These are phyloP conservation scores for Antheraea yamamai DNA, from an alignment of 2,888 invertebrate genomes.

Conservation along the genomic window DNA sequence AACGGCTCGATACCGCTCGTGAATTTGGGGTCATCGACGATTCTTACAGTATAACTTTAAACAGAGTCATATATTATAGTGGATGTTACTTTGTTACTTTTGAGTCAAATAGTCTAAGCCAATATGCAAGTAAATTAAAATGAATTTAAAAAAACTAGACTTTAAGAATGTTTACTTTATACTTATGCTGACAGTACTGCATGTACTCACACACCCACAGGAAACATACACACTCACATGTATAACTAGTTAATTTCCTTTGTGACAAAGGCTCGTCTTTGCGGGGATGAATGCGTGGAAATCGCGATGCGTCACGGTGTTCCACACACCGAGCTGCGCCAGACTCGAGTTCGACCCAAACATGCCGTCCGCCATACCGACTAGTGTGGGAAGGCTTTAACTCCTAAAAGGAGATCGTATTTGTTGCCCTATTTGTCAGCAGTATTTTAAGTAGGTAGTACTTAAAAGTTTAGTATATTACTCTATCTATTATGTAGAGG, in stretches of 20 bases:
- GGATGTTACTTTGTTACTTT: too few species aligned
- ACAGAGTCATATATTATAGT: too few species aligned
- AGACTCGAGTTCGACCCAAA: constrained; percentile 35
- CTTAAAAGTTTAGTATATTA: not conserved
- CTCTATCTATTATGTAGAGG: not conserved
- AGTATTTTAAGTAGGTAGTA: not conserved
- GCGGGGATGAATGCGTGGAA: constrained; percentile 81
- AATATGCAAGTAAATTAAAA: not conserved
- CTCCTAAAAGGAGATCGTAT: constrained; percentile 11
- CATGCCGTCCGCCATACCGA: constrained; percentile 27
- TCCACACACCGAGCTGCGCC: constrained; percentile 55
- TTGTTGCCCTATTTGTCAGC: constrained; percentile 3
- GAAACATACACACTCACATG: constrained; percentile 43
- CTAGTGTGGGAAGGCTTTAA: constrained; percentile 35
- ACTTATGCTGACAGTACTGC: constrained; percentile 48
- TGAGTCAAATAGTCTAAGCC: too few species aligned
- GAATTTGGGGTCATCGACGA: too few species aligned
- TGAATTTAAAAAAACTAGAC: not conserved
- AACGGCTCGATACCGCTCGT: too few species aligned
- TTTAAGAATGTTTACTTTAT: not conserved
- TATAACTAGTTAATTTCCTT: constrained; percentile 82
- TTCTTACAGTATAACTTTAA: too few species aligned
- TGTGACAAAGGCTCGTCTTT: constrained; percentile 78
- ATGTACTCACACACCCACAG: constrained; percentile 50
- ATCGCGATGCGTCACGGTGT: constrained; percentile 80